Evolutionary conservation across 2,113 vertebrate species (phyloP).

Genomic region (Anoura caudifer): DNA sequence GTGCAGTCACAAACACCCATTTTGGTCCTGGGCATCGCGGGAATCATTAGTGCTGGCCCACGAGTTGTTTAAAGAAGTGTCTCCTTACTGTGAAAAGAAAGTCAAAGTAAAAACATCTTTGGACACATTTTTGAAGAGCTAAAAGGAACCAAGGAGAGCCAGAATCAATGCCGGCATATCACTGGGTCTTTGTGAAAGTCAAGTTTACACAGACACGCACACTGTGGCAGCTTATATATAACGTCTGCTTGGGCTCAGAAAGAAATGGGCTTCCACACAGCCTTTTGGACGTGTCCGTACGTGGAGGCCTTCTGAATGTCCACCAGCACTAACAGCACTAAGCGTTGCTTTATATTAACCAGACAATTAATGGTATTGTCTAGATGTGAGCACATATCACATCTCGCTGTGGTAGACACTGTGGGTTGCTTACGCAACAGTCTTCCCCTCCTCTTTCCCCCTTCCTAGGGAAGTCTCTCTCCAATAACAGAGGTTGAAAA

Average conservation of each 20-base stretch:
- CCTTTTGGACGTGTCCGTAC: neutral
- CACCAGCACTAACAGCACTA: neutral
- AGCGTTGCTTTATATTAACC: neutral
- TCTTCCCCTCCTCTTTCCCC: neutral
- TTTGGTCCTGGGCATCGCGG: slow-evolving; percentile 17
- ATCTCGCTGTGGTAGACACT: neutral
- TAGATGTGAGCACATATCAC: neutral
- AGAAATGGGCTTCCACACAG: neutral
- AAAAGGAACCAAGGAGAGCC: slow-evolving; percentile 34
- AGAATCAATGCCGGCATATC: neutral
- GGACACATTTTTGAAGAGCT: slow-evolving; percentile 57
- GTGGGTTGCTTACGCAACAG: neutral
- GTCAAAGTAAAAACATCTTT: slow-evolving; percentile 63
- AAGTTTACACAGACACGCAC: neutral
- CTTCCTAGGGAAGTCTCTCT: neutral
- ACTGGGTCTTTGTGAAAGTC: neutral
- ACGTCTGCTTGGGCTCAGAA: neutral
- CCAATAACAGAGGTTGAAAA: neutral
- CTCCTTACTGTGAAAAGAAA: slow-evolving; percentile 67
- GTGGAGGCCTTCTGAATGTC: neutral
- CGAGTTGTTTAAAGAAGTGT: slow-evolving; percentile 63
- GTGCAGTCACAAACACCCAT: slow-evolving; percentile 3
- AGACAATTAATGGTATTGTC: neutral
- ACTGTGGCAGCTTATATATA: neutral
- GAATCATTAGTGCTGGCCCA: slow-evolving; percentile 53